Percentiles rank a stretch among this genome's conserved stretches.
These are phyloP conservation scores for Zoanthus sociatus DNA, from an alignment of 92 coral and sea anemone species.

Conservation along the genomic window DNA sequence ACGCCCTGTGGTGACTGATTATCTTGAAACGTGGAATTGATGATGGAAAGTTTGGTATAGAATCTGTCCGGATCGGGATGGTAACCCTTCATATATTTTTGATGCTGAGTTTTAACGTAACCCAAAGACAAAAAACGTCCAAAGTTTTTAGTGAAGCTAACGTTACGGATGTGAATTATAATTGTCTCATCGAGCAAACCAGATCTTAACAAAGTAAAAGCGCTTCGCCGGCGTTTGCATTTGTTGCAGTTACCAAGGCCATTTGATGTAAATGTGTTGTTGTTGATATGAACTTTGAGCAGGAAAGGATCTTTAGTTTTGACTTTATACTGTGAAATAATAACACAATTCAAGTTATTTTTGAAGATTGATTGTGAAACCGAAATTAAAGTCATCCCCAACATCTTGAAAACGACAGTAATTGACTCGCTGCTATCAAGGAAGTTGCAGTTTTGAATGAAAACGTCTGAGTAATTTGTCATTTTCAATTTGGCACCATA, in stretches of 20 bases:
- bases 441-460: too few relatives aligned
- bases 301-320: neutral
- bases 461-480: too few relatives aligned
- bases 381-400: too few relatives aligned
- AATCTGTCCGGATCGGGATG: neutral
- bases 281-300: neutral
- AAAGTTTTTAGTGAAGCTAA: neutral
- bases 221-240: neutral
- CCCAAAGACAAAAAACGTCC: neutral
- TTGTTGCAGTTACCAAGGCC: neutral
- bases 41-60: neutral
- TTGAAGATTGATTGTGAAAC: neutral
- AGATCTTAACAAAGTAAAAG: neutral
- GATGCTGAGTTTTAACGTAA: neutral
- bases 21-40: too few relatives aligned
- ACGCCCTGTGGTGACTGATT: neutral
- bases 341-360: too few relatives aligned
- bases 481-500: too few relatives aligned
- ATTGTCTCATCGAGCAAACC: neutral
- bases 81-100: neutral
- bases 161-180: neutral
- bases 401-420: too few relatives aligned
- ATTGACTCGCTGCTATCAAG: too few relatives aligned
- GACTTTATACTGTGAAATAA: neutral
- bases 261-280: neutral